phyloP scores from a whole-genome alignment of 2,888 invertebrate genomes.

The Sesia bembeciformis region DNA sequence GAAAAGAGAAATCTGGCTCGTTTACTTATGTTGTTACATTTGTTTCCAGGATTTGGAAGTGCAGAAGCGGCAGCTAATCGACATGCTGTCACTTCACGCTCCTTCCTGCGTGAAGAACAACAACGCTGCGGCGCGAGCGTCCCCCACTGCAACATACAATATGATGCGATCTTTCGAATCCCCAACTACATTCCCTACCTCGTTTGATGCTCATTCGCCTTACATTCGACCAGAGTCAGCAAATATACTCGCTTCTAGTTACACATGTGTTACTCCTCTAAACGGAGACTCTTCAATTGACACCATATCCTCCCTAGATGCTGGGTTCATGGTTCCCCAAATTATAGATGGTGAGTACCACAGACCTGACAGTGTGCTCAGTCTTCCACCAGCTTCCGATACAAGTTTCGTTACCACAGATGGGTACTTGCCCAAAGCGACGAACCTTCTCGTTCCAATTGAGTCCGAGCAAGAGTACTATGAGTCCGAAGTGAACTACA shows the following conservation, averaged over 20 bases:
- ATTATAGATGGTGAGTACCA: slow-evolving; percentile 53
- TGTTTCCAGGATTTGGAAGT: slow-evolving; percentile 81
- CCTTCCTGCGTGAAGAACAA: slow-evolving; percentile 79
- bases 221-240: slow-evolving; percentile 70
- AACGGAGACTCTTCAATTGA: slow-evolving; percentile 57
- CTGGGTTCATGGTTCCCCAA: slow-evolving; percentile 45
- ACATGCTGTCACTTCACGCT: slow-evolving; percentile 84
- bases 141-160: slow-evolving; percentile 56
- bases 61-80: slow-evolving; percentile 83
- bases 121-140: slow-evolving; percentile 48
- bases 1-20: too few species aligned
- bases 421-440: slow-evolving; percentile 58
- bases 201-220: slow-evolving; percentile 61
- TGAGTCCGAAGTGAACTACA: slow-evolving; percentile 69
- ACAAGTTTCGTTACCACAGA: slow-evolving; percentile 49
- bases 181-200: slow-evolving; percentile 55
- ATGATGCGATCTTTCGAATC: slow-evolving; percentile 61
- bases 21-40: not conserved
- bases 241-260: slow-evolving; percentile 59
- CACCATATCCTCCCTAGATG: slow-evolving; percentile 52
- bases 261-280: slow-evolving; percentile 54
- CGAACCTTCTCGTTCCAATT: slow-evolving; percentile 65
- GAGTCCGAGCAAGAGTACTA: slow-evolving; percentile 72
- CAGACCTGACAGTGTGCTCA: slow-evolving; percentile 62
- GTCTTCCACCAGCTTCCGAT: slow-evolving; percentile 46